phyloP scores from a whole-genome alignment of 1,140 invertebrate genomes.

The Chionoecetes opilio region DNA sequence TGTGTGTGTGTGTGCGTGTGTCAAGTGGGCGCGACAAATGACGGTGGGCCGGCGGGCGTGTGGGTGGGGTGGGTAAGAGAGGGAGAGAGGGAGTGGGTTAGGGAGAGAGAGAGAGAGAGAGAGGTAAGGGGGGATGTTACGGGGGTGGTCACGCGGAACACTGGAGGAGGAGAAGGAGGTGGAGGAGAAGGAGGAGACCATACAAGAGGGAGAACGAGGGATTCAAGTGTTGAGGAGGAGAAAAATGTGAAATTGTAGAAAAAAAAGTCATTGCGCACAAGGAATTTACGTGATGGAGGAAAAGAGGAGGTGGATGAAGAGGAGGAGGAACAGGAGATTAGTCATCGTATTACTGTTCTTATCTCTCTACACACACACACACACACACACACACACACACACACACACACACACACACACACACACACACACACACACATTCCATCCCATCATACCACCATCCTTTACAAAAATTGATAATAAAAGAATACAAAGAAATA shows the following conservation, averaged over 20 bases:
- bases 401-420: not conserved
- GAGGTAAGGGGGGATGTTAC: not conserved
- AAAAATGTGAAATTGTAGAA: not conserved
- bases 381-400: conserved; percentile 35
- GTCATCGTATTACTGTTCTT: not conserved
- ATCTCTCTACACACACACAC: not conserved
- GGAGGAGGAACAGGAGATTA: not conserved
- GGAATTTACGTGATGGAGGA: not conserved
- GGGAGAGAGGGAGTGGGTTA: not conserved
- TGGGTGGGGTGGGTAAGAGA: not conserved
- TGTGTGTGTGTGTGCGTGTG: not conserved
- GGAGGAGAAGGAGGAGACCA: not conserved
- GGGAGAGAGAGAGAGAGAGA: not conserved
- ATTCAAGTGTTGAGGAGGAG: not conserved
- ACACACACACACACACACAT: conserved; percentile 9
- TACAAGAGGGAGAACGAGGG: not conserved
- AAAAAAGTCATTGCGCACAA: not conserved
- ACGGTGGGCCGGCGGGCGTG: not conserved
- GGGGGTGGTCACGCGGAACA: not conserved
- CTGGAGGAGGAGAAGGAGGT: not conserved
- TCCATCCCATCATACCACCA: not conserved
- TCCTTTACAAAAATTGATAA: not conserved
- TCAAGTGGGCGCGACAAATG: conserved; percentile 9
- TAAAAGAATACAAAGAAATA: not conserved
- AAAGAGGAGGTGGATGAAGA: not conserved